These are phyloP conservation scores for Bovichtus diacanthus DNA, from an alignment of 2,797 vertebrate species.

Conservation along the genomic window DNA sequence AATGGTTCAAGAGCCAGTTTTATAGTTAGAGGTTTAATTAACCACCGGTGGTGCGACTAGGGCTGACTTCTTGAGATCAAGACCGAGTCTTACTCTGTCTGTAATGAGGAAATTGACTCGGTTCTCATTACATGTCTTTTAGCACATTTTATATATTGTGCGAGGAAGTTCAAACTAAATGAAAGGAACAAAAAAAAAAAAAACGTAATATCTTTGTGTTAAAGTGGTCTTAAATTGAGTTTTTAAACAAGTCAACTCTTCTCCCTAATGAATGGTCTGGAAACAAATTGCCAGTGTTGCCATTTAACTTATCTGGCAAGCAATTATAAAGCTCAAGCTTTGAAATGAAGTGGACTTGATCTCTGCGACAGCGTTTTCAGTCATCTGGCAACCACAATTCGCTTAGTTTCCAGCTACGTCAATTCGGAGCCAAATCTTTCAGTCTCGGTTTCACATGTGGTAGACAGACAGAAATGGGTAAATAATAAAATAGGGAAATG, in stretches of 20 bases:
- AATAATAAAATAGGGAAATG: no score
- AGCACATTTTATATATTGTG: conserved; percentile 27
- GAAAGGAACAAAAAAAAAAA: background rate
- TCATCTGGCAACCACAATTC: conserved; percentile 19
- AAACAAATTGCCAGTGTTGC: conserved; percentile 3
- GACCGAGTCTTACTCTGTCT: conserved; percentile 52
- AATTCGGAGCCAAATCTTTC: conserved; percentile 14
- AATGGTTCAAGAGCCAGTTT: conserved; percentile 49
- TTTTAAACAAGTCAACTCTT: conserved; percentile 9
- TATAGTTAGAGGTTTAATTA: conserved; percentile 76
- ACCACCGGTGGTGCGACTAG: conserved; percentile 40
- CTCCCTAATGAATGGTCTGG: conserved; percentile 9
- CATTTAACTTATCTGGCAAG: conserved; percentile 31
- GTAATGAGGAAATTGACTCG: conserved; percentile 66
- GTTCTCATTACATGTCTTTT: conserved; percentile 58
- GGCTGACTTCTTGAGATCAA: conserved; percentile 36
- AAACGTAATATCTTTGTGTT: background rate
- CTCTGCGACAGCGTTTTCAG: conserved; percentile 15
- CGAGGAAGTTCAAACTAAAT: background rate
- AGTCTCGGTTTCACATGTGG: background rate
- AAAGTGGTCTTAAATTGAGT: background rate
- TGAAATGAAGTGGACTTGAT: conserved; percentile 21
- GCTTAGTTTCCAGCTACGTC: conserved; percentile 2
- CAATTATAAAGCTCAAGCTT: conserved; percentile 19
- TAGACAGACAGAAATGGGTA: background rate